Base-by-base conservation (phyloP, 2,888 invertebrate genomes). In the Callyntrura sp. region DNA sequence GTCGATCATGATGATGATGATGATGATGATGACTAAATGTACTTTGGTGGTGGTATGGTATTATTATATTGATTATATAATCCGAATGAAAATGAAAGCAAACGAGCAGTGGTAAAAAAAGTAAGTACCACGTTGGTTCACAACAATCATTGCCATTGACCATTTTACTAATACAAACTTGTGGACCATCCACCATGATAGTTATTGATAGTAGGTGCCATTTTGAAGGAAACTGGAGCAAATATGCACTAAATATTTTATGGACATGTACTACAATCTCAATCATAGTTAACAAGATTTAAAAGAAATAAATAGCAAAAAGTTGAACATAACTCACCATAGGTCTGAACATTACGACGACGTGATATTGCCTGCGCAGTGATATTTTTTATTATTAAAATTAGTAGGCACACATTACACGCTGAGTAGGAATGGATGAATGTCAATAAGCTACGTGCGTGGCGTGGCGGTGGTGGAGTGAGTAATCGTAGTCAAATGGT, bases 211-310 rank as follows among this genome's bases (percentile, higher is more conserved):
- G 25, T 43, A 51, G 4, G n/a, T 62, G 28, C 86, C 79, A 86
- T 79, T 86, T 86, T 79, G 78, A 86, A 86, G n/a, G 68, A 68
- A 86, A 86, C 86, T 86, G 86, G 86, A 86, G 86, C 86, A 86
- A 86, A 68, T 68, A 68, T 35, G 86, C 51, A 86, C 79, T 86
- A 86, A 79, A 86, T 35, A 86, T 65, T 86, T 86, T 86, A 86
- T 86, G 86, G 78, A 68, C 86, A 79, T 86, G 86, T 86, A 79
- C 79, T 86, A 86, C 86, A 86, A 65, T 86, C 65, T 86, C 86
- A 78, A 86, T 86, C 86, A 86, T 68, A 79, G 86, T 78, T 86
- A 86, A 86, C 86, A 86, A 86, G 86, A 86, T 79, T 86, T 86
- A 86, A 57, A 55, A 86, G 79, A 76, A 78, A 79, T 86, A 65